Evolutionary conservation across 2,888 invertebrate genomes (phyloP).

Genomic region (Drosophila formosana): DNA sequence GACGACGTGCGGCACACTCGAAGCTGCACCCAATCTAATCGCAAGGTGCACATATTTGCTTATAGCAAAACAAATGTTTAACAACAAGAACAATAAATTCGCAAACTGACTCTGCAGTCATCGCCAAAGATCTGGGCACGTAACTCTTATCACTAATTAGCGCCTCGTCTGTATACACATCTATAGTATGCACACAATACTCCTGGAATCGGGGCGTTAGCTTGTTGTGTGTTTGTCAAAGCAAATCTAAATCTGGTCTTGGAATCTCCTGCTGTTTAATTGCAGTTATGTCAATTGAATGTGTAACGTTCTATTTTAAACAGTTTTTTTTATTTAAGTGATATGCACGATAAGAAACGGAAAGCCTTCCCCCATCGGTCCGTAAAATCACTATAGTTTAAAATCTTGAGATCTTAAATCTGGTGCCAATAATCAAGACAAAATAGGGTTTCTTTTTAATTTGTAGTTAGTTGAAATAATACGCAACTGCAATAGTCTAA

Average conservation of each 20-base stretch:
- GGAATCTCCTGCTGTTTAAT: not conserved
- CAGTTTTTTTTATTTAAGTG: not conserved
- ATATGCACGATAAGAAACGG: too few species aligned
- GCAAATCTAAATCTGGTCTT: constrained; percentile 1
- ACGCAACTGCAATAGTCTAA: too few species aligned
- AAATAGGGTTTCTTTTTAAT: too few species aligned
- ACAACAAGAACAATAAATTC: constrained; percentile 26
- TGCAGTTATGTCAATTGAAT: not conserved
- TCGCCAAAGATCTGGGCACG: constrained; percentile 50
- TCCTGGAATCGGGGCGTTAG: constrained; percentile 13
- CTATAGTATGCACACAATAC: constrained; percentile 2
- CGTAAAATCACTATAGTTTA: too few species aligned
- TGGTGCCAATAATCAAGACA: too few species aligned
- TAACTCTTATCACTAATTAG: constrained; percentile 68
- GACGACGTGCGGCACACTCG: constrained; percentile 11
- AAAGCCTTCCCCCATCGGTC: too few species aligned
- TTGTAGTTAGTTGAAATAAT: too few species aligned
- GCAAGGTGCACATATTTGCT: constrained; percentile 50
- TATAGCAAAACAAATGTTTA: constrained; percentile 35
- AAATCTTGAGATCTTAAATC: too few species aligned
- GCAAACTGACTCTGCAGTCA: constrained; percentile 20
- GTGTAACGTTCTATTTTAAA: not conserved
- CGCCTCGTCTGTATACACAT: constrained; percentile 25
- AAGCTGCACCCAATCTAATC: constrained; percentile 65
- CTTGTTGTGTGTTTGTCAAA: constrained; percentile 5